Conservation (phyloP, 2,797 vertebrate species). For the Cetoscarus ocellatus region DNA sequence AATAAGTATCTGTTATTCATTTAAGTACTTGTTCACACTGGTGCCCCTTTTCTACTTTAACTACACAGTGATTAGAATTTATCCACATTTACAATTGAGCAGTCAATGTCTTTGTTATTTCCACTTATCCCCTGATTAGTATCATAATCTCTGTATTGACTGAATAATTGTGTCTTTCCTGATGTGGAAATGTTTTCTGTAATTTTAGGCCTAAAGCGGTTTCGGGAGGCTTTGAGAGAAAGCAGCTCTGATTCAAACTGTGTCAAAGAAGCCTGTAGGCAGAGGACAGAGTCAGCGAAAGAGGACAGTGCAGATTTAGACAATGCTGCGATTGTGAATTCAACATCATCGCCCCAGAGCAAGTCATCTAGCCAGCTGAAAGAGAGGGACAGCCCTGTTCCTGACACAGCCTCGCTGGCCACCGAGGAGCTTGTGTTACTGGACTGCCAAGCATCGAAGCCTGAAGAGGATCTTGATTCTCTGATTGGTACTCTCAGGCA, state of each 20-base stretch:
- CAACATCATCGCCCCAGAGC: slow-evolving; percentile 62
- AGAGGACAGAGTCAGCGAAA: slow-evolving; percentile 46
- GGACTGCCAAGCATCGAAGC: slow-evolving; percentile 77
- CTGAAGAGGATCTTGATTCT: slow-evolving; percentile 78
- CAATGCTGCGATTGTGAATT: slow-evolving; percentile 65
- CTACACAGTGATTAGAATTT: slow-evolving; percentile 1
- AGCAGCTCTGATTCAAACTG: slow-evolving; percentile 34
- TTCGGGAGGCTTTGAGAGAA: slow-evolving; percentile 86
- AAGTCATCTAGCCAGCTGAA: slow-evolving; percentile 65
- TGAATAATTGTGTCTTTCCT: slow-evolving; percentile 21
- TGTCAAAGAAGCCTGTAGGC: slow-evolving; percentile 45
- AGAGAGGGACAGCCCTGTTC: slow-evolving; percentile 60
- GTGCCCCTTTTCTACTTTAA: neutral
- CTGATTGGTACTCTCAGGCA: slow-evolving; percentile 90
- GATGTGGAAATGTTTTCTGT: slow-evolving; percentile 38
- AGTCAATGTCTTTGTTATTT: slow-evolving; percentile 4
- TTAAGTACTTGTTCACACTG: neutral
- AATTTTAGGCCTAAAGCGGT: slow-evolving; percentile 89
- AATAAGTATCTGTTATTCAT: neutral
- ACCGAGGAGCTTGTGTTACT: slow-evolving; percentile 73
- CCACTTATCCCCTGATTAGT: neutral
- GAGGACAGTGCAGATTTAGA: slow-evolving; percentile 53
- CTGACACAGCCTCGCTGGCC: slow-evolving; percentile 57
- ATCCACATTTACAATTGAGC: neutral
- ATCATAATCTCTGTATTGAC: slow-evolving; percentile 14